Conservation (phyloP, 2,797 vertebrate genomes). For the Leptodon cayanensis region DNA sequence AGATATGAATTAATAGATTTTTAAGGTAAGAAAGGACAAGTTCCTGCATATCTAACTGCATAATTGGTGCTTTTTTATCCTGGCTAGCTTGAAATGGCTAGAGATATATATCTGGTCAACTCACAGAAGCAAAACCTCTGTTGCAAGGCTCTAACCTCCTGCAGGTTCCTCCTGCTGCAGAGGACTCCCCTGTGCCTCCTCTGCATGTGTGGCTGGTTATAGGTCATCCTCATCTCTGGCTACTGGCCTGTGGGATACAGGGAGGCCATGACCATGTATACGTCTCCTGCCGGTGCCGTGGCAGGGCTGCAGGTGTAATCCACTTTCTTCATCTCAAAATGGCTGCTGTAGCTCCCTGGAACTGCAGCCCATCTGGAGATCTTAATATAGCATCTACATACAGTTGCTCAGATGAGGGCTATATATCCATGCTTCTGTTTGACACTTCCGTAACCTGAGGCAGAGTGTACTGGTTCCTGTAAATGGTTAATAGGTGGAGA, state of each 20-base stretch:
- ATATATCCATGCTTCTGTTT: not conserved
- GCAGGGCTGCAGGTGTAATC: not conserved
- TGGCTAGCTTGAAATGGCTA: not conserved
- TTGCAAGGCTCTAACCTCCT: not conserved
- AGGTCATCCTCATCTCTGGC: not conserved
- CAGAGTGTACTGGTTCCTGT: not conserved
- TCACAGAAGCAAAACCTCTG: not conserved
- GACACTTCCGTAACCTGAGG: not conserved
- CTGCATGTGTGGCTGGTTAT: fast-evolving
- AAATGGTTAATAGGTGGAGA: not conserved
- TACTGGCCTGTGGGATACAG: not conserved
- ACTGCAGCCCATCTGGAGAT: not conserved
- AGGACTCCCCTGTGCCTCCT: not conserved
- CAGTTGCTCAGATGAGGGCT: not conserved
- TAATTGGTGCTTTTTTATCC: not conserved
- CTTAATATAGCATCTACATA: not conserved
- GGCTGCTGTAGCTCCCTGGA: not conserved
- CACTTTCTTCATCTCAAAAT: not conserved
- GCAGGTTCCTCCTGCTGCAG: not conserved
- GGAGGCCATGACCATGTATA: fast-evolving
- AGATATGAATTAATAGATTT: not conserved
- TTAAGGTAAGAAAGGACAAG: not conserved
- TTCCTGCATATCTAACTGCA: not conserved
- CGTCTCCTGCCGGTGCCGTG: not conserved
- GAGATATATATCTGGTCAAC: not conserved